phyloP scores from a whole-genome alignment of 2,888 invertebrate species.

The Perithous albicinctus region DNA sequence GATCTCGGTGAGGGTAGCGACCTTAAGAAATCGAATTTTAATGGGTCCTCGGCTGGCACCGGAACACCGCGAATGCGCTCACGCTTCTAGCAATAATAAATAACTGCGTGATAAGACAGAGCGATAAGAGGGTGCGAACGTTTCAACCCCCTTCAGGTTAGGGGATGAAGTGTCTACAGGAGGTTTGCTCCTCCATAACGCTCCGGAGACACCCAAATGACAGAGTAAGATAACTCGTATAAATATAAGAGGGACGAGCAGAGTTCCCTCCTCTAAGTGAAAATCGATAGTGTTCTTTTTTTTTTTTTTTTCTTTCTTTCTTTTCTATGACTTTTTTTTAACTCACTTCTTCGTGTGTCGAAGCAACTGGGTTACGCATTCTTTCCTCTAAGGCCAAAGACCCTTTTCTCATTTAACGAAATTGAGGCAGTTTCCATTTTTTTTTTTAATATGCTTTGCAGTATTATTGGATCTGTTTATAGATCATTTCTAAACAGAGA shows the following conservation, averaged over 20 bases:
- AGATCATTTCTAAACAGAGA: too few species aligned
- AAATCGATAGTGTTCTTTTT: conserved; percentile 47
- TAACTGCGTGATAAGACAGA: conserved; percentile 63
- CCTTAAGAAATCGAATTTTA: conserved; percentile 68
- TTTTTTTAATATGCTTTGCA: background rate
- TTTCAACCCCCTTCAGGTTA: conserved; percentile 49
- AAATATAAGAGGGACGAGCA: conserved; percentile 75
- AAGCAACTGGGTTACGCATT: conserved; percentile 21
- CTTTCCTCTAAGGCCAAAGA: background rate
- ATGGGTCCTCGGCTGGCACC: conserved; percentile 45
- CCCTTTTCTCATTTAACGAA: background rate
- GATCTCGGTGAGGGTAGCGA: background rate
- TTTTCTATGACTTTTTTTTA: conserved; percentile 1
- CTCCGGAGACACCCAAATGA: conserved; percentile 63
- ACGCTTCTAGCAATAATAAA: conserved; percentile 58
- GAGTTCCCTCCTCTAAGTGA: conserved; percentile 73
- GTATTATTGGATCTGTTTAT: too few species aligned
- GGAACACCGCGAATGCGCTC: background rate
- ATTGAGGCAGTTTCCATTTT: background rate
- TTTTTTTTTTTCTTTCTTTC: conserved; percentile 14
- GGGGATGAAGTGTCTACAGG: conserved; percentile 46
- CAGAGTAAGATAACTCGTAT: conserved; percentile 78
- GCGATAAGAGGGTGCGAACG: conserved; percentile 58
- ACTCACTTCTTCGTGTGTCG: conserved; percentile 18
- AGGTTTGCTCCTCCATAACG: conserved; percentile 13